A percentile compares a stretch with the other conserved stretches of the same genome.
Evolutionary conservation across 2,888 invertebrate species (phyloP).

Genomic region (Ophion obscuratus): DNA sequence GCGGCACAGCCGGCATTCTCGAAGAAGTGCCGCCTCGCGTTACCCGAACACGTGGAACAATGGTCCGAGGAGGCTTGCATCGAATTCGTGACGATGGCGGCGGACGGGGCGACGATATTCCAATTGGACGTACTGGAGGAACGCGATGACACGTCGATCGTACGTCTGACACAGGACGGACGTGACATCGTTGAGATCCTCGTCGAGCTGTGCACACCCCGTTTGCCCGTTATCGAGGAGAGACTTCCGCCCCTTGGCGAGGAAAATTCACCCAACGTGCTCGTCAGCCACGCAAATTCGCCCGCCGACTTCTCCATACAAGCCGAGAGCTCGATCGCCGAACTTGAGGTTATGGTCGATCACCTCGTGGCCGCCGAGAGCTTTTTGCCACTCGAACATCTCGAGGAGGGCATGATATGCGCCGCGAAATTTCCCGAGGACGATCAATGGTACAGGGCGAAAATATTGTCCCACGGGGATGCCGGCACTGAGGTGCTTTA

Average conservation of each 20-base stretch:
- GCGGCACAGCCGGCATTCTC: constrained; percentile 86
- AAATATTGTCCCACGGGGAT: constrained; percentile 86
- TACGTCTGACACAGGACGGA: constrained; percentile 88
- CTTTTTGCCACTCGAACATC: constrained; percentile 85
- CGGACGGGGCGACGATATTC: constrained; percentile 85
- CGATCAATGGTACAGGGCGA: constrained; percentile 88
- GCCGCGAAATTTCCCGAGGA: constrained; percentile 89
- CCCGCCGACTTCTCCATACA: constrained; percentile 81
- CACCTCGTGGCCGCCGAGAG: constrained; percentile 86
- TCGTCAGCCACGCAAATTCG: constrained; percentile 75
- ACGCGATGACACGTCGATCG: constrained; percentile 87
- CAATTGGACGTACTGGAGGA: constrained; percentile 86
- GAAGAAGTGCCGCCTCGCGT: constrained; percentile 87
- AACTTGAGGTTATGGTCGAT: constrained; percentile 87
- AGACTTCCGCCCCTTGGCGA: constrained; percentile 79
- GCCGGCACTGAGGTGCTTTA: constrained; percentile 87
- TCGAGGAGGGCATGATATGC: constrained; percentile 86
- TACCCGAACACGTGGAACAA: constrained; percentile 84
- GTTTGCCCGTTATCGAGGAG: constrained; percentile 70
- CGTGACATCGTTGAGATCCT: constrained; percentile 81
- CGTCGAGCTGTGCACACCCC: constrained; percentile 36
- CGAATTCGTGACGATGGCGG: constrained; percentile 81
- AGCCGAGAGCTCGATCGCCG: constrained; percentile 83
- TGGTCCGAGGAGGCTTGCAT: constrained; percentile 82
- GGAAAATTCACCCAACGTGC: constrained; percentile 74